Percentiles rank a stretch among this genome's conserved stretches.
phyloP scores from a whole-genome alignment of 2,797 vertebrate genomes.

The Arnoldichthys spilopterus region DNA sequence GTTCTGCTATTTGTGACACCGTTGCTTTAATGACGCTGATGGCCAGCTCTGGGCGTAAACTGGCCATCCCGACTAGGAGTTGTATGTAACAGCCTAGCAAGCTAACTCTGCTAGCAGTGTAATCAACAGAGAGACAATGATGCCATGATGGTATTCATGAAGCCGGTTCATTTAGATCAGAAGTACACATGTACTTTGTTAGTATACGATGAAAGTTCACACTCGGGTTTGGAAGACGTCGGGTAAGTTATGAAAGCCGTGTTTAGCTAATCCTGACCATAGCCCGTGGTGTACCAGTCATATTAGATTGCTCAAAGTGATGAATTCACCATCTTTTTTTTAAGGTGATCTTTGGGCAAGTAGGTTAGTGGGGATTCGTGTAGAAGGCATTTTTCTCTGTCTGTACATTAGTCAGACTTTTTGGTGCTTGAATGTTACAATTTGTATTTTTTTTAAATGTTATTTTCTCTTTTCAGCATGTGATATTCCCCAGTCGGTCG shows the following conservation, averaged over 20 bases:
- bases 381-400: background rate
- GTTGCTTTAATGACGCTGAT: constrained; percentile 20
- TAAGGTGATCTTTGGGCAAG: background rate
- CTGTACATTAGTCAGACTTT: background rate
- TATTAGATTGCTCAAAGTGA: background rate
- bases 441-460: too few species aligned
- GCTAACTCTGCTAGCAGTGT: background rate
- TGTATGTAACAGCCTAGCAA: constrained; percentile 11
- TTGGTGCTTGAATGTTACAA: background rate
- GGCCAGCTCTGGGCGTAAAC: constrained; percentile 53
- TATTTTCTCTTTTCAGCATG: constrained; percentile 67
- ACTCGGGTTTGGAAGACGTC: too few species aligned
- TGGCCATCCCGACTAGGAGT: constrained; percentile 24
- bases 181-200: background rate
- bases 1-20: constrained; percentile 7
- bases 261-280: background rate
- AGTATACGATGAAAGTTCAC: background rate
- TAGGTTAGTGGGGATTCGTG: too few species aligned
- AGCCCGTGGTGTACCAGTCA: background rate
- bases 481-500: constrained; percentile 70
- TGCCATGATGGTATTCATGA: background rate
- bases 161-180: too few species aligned
- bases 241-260: background rate
- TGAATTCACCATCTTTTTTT: background rate
- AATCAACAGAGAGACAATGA: background rate